phyloP scores from a whole-genome alignment of 2,888 invertebrate genomes.

The Prosapia bicincta region DNA sequence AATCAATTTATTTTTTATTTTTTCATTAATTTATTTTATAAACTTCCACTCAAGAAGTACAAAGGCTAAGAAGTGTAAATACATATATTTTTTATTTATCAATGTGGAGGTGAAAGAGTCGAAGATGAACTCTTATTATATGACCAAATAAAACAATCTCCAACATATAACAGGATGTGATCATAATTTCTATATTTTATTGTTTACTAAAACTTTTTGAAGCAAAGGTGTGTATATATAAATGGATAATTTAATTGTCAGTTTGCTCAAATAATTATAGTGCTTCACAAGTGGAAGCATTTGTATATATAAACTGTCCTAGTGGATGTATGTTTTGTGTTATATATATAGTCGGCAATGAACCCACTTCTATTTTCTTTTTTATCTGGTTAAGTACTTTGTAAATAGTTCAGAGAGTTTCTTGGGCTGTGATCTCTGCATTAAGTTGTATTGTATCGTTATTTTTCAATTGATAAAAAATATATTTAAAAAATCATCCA shows the following conservation, averaged over 20 bases:
- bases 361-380: slow-evolving; percentile 37
- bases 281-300: slow-evolving; percentile 21
- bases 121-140: not conserved
- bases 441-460: slow-evolving; percentile 42
- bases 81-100: not conserved
- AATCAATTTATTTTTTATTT: slow-evolving; percentile 25
- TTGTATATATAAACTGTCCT: slow-evolving; percentile 32
- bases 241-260: slow-evolving; percentile 36
- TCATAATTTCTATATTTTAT: slow-evolving; percentile 21
- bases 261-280: slow-evolving; percentile 41
- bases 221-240: slow-evolving; percentile 30
- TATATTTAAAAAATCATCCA: slow-evolving; percentile 39
- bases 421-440: slow-evolving; percentile 43
- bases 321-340: slow-evolving; percentile 39
- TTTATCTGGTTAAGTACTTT: slow-evolving; percentile 38
- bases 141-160: not conserved
- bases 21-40: not conserved
- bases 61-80: slow-evolving; percentile 29
- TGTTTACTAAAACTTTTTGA: slow-evolving; percentile 32
- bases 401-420: slow-evolving; percentile 40
- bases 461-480: slow-evolving; percentile 40
- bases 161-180: slow-evolving; percentile 9
- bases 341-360: slow-evolving; percentile 37
- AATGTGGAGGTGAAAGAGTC: not conserved
- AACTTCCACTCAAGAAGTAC: slow-evolving; percentile 33